phyloP scores from a whole-genome alignment of 2,888 invertebrate species.

The Trissonchulus sp. region DNA sequence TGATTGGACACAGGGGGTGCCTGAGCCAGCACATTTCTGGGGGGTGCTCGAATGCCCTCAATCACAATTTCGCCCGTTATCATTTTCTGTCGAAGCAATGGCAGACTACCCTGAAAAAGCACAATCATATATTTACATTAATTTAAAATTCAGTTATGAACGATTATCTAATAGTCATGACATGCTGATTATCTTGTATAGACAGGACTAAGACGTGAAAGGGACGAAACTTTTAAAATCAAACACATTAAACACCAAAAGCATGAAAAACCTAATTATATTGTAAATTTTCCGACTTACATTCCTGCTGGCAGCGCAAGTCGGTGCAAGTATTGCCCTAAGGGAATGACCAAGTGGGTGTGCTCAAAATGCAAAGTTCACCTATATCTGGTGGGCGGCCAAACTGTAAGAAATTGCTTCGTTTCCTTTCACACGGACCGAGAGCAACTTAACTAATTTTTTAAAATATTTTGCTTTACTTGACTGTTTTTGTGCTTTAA shows the following conservation, averaged over 20 bases:
- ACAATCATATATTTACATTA: not conserved
- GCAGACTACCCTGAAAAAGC: constrained; percentile 74
- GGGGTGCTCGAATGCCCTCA: constrained; percentile 87
- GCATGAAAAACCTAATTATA: too few relatives aligned
- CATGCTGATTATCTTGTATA: too few relatives aligned
- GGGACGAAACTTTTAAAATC: too few relatives aligned
- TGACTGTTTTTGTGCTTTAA: too few relatives aligned
- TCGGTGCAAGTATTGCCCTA: constrained; percentile 2
- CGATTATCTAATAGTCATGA: too few relatives aligned
- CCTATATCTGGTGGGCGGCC: not conserved
- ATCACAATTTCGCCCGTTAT: constrained; percentile 82
- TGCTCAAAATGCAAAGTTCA: constrained; percentile 8
- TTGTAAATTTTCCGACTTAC: constrained; percentile 7
- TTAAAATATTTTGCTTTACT: too few relatives aligned
- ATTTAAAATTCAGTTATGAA: too few relatives aligned
- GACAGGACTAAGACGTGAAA: too few relatives aligned
- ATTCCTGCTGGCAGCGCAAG: not conserved
- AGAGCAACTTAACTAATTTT: not conserved
- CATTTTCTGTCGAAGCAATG: constrained; percentile 79
- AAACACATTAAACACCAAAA: too few relatives aligned
- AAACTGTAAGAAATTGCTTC: constrained; percentile 3
- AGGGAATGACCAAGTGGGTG: not conserved
- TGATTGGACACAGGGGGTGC: not conserved
- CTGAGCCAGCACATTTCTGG: constrained; percentile 61
- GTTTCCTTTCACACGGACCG: not conserved